Conservation (phyloP, 2,113 vertebrate species). For the Hoplias malabaricus region DNA sequence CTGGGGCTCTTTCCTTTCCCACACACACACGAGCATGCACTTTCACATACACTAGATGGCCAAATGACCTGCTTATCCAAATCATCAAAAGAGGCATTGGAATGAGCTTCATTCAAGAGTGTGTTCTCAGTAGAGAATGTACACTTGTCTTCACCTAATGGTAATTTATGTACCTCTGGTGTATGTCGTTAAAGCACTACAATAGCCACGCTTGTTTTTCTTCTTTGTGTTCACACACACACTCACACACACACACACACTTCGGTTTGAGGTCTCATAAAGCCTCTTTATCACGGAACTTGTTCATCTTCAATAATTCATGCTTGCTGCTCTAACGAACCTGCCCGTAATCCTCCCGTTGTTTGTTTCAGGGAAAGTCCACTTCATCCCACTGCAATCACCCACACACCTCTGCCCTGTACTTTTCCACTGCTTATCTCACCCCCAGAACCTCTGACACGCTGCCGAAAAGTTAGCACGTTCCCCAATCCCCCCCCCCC, state of each 20-base stretch:
- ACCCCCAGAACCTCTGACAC: background rate
- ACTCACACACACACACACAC: background rate
- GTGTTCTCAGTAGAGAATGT: too few relatives aligned
- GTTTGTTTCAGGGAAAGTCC: constrained; percentile 19
- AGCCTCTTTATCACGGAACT: background rate
- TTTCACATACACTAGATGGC: background rate
- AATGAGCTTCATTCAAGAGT: too few relatives aligned
- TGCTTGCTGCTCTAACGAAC: background rate
- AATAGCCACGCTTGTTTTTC: background rate
- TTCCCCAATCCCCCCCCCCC: too few relatives aligned
- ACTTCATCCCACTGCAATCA: background rate
- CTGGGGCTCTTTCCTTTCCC: constrained; percentile 28
- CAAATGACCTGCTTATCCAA: too few relatives aligned
- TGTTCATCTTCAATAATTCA: constrained; percentile 1
- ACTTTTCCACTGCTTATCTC: constrained; percentile 30
- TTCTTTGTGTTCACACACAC: background rate
- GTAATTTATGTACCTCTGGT: background rate
- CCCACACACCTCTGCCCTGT: constrained; percentile 1
- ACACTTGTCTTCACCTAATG: too few relatives aligned
- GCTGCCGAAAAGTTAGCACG: background rate
- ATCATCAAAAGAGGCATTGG: too few relatives aligned
- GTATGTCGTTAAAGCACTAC: background rate
- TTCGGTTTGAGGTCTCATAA: background rate
- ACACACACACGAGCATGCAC: constrained; percentile 1
- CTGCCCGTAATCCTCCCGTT: background rate